Percentiles rank a stretch among this genome's conserved stretches.
Evolutionary conservation across 2,797 vertebrate species (phyloP).

Genomic region (Cichlasoma orientale): DNA sequence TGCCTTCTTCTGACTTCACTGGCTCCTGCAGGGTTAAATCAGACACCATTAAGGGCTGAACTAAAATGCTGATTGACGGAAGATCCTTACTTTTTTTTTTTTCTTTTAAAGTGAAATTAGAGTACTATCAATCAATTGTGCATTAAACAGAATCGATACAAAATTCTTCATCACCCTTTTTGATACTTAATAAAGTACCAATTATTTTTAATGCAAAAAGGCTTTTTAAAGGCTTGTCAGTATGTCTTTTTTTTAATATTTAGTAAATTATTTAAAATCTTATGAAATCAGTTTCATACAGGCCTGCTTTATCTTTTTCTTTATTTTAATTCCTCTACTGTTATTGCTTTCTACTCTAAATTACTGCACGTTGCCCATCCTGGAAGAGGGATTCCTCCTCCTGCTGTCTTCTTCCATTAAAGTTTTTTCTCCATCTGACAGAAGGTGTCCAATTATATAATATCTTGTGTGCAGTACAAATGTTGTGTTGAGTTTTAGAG

Average conservation of each 20-base stretch:
- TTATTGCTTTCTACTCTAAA: background rate
- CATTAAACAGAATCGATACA: background rate
- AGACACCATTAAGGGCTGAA: background rate
- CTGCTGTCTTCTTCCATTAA: background rate
- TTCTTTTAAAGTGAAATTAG: background rate
- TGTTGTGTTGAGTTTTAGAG: background rate
- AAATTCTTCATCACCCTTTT: background rate
- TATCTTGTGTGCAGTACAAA: background rate
- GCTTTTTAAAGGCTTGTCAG: background rate
- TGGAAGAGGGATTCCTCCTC: background rate
- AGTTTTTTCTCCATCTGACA: background rate
- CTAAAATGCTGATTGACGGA: background rate
- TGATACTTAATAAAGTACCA: background rate
- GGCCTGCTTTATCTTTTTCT: background rate
- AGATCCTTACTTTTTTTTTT: rapidly evolving
- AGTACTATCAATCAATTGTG: background rate
- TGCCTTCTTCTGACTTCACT: constrained; percentile 91
- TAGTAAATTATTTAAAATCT: background rate
- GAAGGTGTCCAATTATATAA: background rate
- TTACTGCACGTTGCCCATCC: background rate
- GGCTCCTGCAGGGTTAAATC: constrained; percentile 84
- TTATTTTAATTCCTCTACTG: background rate
- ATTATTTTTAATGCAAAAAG: background rate
- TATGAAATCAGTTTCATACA: background rate
- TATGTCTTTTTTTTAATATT: background rate